A percentile compares a stretch with the other conserved stretches of the same genome.
These are phyloP conservation scores for Drosophila ezoana DNA, from an alignment of 2,888 invertebrate genomes.

Conservation along the genomic window DNA sequence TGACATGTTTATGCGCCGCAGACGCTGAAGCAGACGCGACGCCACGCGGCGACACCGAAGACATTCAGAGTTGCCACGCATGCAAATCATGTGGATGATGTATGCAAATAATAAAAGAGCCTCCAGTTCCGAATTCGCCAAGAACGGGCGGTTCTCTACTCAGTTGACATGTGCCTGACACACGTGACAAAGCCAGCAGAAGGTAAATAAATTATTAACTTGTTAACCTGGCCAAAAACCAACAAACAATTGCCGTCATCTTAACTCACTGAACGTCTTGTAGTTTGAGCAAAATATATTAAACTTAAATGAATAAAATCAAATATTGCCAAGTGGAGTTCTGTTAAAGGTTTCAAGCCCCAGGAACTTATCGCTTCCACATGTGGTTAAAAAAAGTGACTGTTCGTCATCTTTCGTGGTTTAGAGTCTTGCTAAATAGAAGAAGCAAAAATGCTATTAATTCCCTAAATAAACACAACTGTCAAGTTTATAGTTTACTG, in stretches of 20 bases:
- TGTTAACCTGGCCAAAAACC: constrained; percentile 64
- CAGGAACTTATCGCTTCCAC: too few species aligned
- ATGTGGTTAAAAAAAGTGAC: too few species aligned
- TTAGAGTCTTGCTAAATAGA: too few species aligned
- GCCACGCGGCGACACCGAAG: constrained; percentile 53
- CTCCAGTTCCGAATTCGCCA: constrained; percentile 7
- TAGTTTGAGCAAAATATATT: too few species aligned
- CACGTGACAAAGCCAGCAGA: constrained; percentile 47
- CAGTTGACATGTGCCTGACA: constrained; percentile 57
- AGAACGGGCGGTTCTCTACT: not conserved
- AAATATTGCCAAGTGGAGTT: too few species aligned
- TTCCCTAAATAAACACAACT: not conserved
- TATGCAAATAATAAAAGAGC: constrained; percentile 70
- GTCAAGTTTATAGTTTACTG: not conserved
- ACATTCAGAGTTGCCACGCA: constrained; percentile 70
- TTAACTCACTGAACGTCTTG: constrained; percentile 37
- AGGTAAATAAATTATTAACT: constrained; percentile 72
- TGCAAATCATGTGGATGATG: constrained; percentile 66
- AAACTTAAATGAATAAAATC: too few species aligned
- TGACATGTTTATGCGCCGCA: constrained; percentile 76
- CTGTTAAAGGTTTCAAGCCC: too few species aligned
- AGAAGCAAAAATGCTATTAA: too few species aligned
- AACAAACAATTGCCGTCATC: constrained; percentile 52
- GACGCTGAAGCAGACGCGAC: constrained; percentile 37
- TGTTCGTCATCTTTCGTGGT: too few species aligned